Percentiles rank a stretch among this genome's conserved stretches.
Conservation (phyloP, 2,113 vertebrate genomes). For the Scortum barcoo region DNA sequence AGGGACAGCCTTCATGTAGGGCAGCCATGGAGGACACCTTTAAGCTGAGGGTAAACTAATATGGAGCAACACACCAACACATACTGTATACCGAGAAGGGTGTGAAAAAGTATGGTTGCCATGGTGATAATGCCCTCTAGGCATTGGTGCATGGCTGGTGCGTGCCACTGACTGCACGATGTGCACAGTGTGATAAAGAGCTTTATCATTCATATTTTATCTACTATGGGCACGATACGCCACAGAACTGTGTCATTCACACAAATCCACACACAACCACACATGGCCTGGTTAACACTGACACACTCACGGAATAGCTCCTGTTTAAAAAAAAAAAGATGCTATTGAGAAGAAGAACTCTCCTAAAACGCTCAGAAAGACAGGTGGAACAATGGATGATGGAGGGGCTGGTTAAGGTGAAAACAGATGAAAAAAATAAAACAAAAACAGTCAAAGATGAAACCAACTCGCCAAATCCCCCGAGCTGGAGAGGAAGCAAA, state of each 20-base stretch:
- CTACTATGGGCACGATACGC: conserved; percentile 35
- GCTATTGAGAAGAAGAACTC: not conserved
- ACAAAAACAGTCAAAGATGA: conserved; percentile 34
- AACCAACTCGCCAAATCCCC: conserved; percentile 25
- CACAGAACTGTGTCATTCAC: conserved; percentile 62
- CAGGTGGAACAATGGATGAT: not conserved
- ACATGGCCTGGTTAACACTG: conserved; percentile 21
- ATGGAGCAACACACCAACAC: conserved; percentile 42
- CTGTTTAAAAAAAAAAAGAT: not conserved
- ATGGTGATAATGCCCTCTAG: conserved; percentile 66
- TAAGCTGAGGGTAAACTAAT: conserved; percentile 24
- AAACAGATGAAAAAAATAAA: not conserved
- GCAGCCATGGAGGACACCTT: conserved; percentile 12
- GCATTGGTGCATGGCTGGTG: conserved; percentile 37
- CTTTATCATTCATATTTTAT: conserved; percentile 65
- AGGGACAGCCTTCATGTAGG: conserved; percentile 21
- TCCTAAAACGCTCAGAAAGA: not conserved
- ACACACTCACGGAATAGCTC: not conserved
- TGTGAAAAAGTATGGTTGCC: conserved; percentile 71
- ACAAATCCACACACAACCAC: conserved; percentile 45
- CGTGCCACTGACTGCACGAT: conserved; percentile 38
- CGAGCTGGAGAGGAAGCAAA: conserved; percentile 22
- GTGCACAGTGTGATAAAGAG: conserved; percentile 34
- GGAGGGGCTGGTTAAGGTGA: not conserved
- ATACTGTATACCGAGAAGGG: conserved; percentile 34